Conservation (phyloP, 2,888 invertebrate genomes). For the Alitta virens region DNA sequence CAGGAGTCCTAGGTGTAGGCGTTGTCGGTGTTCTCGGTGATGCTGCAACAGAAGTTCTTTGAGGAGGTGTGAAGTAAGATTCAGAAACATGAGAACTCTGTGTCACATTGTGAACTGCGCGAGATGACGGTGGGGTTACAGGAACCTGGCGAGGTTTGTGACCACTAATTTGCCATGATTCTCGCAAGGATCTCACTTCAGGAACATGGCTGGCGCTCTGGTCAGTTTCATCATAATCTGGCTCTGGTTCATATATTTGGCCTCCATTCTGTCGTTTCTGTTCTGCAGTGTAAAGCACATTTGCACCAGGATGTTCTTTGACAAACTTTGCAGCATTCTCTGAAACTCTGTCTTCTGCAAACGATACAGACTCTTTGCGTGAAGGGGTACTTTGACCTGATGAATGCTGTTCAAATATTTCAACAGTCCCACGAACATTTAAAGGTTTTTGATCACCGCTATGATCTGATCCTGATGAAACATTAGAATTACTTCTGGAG, state of each 20-base stretch:
- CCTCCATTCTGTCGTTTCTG: background rate
- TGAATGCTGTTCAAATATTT: background rate
- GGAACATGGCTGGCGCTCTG: background rate
- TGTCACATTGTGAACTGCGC: too few species aligned
- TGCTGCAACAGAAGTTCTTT: background rate
- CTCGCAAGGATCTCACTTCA: conserved; percentile 3
- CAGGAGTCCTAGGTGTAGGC: background rate
- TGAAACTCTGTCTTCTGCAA: conserved; percentile 26
- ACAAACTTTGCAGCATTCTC: conserved; percentile 44
- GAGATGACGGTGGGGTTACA: background rate
- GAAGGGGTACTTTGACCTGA: background rate
- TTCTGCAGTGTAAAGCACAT: conserved; percentile 38
- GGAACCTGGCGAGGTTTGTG: background rate
- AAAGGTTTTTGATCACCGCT: background rate
- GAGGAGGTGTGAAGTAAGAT: too few species aligned
- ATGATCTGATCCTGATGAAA: conserved; percentile 1
- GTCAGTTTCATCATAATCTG: conserved; percentile 12
- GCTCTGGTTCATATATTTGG: conserved; percentile 20
- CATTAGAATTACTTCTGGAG: conserved; percentile 1
- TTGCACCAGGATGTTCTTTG: conserved; percentile 47
- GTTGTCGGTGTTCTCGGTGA: background rate
- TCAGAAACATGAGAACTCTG: too few species aligned
- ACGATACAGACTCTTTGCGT: background rate
- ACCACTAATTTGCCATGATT: conserved; percentile 1
- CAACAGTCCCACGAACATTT: background rate